phyloP scores from a whole-genome alignment of 1,140 invertebrate genomes.

The Drusus annulatus region DNA sequence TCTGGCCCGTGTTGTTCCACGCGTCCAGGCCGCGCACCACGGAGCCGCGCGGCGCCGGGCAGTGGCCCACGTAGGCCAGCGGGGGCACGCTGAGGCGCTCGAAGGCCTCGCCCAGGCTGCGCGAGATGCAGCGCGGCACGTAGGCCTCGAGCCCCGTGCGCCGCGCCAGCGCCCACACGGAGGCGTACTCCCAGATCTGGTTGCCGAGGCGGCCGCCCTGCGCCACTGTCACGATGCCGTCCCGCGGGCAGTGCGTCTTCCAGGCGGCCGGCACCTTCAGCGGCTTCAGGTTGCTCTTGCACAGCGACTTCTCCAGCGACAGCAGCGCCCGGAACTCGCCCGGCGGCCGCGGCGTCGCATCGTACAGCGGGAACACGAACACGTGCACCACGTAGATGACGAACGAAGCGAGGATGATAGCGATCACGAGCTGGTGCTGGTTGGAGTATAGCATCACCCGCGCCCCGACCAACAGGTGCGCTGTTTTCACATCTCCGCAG shows the following conservation, averaged over 20 bases:
- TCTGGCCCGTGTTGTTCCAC: slow-evolving; percentile 75
- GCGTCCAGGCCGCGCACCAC: slow-evolving; percentile 69
- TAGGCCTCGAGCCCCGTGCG: slow-evolving; percentile 74
- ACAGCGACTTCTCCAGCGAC: slow-evolving; percentile 72
- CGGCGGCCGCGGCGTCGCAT: slow-evolving; percentile 65
- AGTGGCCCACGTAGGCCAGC: slow-evolving; percentile 73
- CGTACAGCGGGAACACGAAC: slow-evolving; percentile 76
- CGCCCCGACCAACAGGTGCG: neutral
- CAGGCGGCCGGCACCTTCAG: slow-evolving; percentile 61
- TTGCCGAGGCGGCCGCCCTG: slow-evolving; percentile 77
- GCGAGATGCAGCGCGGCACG: slow-evolving; percentile 73
- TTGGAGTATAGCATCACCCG: slow-evolving; percentile 67
- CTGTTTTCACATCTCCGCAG: neutral
- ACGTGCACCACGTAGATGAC: slow-evolving; percentile 75
- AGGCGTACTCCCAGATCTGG: slow-evolving; percentile 78
- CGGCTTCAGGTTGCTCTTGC: slow-evolving; percentile 69
- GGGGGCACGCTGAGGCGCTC: slow-evolving; percentile 73
- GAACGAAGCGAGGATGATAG: slow-evolving; percentile 73
- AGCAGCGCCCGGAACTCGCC: slow-evolving; percentile 65
- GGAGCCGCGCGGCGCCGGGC: slow-evolving; percentile 66
- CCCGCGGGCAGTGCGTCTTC: slow-evolving; percentile 62
- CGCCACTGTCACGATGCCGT: slow-evolving; percentile 73
- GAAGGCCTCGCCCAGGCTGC: slow-evolving; percentile 71
- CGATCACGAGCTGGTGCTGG: slow-evolving; percentile 74
- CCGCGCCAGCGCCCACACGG: slow-evolving; percentile 73